Evolutionary conservation across 1,140 invertebrate genomes (phyloP).

Genomic region (Mizuhopecten yessoensis): DNA sequence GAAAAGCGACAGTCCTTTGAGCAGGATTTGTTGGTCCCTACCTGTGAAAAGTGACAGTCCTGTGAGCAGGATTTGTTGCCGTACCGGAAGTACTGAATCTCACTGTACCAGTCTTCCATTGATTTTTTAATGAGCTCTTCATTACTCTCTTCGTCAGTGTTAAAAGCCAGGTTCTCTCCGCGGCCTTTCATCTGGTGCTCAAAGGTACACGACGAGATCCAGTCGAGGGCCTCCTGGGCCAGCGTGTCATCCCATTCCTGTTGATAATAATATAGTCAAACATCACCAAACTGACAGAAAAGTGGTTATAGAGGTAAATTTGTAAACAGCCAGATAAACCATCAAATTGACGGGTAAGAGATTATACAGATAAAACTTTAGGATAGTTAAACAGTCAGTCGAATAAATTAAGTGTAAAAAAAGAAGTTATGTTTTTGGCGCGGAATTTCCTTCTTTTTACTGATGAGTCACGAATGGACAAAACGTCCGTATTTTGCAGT

Average conservation of each 20-base stretch:
- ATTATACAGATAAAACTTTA: no score
- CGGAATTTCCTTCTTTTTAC: no score
- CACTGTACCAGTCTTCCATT: constrained; percentile 62
- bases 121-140: constrained; percentile 54
- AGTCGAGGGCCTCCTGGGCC: constrained; percentile 60
- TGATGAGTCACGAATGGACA: no score
- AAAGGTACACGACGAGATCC: constrained; percentile 62
- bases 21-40: constrained; percentile 41
- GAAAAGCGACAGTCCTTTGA: no score
- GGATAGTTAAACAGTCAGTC: no score
- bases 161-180: constrained; percentile 67
- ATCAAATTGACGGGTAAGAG: no score
- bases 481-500: no score
- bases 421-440: no score
- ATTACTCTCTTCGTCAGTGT: constrained; percentile 31
- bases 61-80: constrained; percentile 40
- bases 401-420: no score
- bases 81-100: constrained; percentile 60
- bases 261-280: no score
- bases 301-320: not conserved
- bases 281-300: not conserved
- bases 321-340: no score
- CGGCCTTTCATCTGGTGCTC: constrained; percentile 58
- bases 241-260: constrained; percentile 66
- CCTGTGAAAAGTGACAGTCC: constrained; percentile 68